These are phyloP conservation scores for Caracal caracal DNA, from an alignment of 2,113 vertebrate species.

Conservation along the genomic window DNA sequence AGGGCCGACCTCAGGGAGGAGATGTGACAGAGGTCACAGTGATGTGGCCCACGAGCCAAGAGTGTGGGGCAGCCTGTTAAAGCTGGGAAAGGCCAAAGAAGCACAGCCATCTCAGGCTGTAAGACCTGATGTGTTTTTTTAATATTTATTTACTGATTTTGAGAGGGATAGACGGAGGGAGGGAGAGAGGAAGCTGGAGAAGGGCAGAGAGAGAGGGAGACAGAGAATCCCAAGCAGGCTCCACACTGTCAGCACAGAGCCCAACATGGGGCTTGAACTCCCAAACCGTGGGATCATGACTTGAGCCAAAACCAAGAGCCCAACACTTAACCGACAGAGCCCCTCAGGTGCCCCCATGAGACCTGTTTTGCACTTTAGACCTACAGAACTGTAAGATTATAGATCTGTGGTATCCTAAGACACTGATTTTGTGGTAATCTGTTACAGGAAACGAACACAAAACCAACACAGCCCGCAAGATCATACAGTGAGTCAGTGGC, in stretches of 20 bases:
- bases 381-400: neutral
- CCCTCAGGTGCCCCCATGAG: neutral
- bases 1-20: neutral
- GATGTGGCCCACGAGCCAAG: fast-evolving
- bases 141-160: too few relatives aligned
- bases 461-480: neutral
- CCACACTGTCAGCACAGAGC: too few relatives aligned
- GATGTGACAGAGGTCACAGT: fast-evolving
- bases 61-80: neutral
- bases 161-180: too few relatives aligned
- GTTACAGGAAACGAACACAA: neutral
- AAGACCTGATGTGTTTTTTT: too few relatives aligned
- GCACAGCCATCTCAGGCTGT: neutral
- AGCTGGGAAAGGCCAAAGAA: neutral
- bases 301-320: too few relatives aligned
- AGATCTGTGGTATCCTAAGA: neutral
- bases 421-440: too few relatives aligned
- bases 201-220: too few relatives aligned
- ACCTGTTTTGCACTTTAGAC: neutral
- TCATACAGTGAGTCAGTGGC: neutral
- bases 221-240: too few relatives aligned
- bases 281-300: too few relatives aligned
- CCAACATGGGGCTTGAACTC: too few relatives aligned
- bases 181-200: too few relatives aligned
- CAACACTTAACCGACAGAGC: too few relatives aligned